Evolutionary conservation across 2,797 vertebrate genomes (phyloP).

Genomic region (Sarcoramphus papa): DNA sequence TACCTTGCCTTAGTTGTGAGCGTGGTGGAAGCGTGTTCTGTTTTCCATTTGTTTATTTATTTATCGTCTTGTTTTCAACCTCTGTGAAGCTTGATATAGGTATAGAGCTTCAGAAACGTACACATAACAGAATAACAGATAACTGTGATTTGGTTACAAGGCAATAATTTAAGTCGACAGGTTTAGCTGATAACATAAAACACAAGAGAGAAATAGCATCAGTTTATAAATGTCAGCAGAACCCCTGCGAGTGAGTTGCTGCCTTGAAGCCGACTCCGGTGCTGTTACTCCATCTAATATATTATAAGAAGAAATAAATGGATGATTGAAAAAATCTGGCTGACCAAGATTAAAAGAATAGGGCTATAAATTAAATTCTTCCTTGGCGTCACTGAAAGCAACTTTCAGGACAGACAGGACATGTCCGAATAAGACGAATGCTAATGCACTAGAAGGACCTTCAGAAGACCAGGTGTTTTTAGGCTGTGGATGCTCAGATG

Average conservation of each 20-base stretch:
- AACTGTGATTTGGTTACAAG: conserved; percentile 72
- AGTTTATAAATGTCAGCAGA: conserved; percentile 74
- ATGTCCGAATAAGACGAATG: not conserved
- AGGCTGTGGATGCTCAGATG: not conserved
- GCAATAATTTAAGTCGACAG: conserved; percentile 75
- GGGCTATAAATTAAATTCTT: conserved; percentile 65
- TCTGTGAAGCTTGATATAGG: conserved; percentile 60
- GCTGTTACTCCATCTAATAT: conserved; percentile 61
- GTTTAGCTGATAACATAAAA: conserved; percentile 75
- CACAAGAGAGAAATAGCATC: conserved; percentile 64
- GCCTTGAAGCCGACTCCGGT: conserved; percentile 10
- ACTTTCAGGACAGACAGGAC: conserved; percentile 17
- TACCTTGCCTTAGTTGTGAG: conserved; percentile 9
- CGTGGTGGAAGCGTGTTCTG: conserved; percentile 12
- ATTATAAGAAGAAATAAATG: conserved; percentile 65
- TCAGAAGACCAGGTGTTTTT: rapidly evolving
- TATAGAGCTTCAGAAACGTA: conserved; percentile 51
- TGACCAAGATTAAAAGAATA: conserved; percentile 71
- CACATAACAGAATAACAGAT: conserved; percentile 63
- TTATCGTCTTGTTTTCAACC: conserved; percentile 64
- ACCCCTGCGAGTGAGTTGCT: conserved; percentile 62
- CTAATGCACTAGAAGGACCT: not conserved
- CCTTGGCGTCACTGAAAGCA: not conserved
- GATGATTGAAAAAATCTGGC: conserved; percentile 66
- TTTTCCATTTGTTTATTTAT: conserved; percentile 71